Percentiles rank a stretch among this genome's conserved stretches.
Conservation (phyloP, 2,113 vertebrate genomes). For the Tauraco erythrolophus region DNA sequence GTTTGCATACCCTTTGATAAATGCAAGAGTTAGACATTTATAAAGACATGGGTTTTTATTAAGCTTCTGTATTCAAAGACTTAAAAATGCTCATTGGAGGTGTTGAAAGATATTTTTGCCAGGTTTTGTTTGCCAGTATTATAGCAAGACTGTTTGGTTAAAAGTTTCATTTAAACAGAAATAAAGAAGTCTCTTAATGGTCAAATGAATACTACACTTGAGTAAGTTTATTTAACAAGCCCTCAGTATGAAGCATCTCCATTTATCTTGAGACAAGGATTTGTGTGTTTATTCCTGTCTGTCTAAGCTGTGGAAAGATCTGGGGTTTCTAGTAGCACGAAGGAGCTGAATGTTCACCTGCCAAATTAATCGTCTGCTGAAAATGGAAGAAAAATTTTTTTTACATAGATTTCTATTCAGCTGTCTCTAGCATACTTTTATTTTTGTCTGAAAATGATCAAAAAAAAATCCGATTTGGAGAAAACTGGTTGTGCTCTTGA, state of each 20-base stretch:
- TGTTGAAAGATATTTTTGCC: neutral
- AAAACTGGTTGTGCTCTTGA: neutral
- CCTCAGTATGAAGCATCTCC: neutral
- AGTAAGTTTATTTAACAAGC: neutral
- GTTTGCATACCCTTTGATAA: neutral
- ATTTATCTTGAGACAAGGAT: neutral
- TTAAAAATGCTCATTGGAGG: neutral
- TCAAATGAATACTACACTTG: neutral
- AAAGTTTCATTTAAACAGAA: slow-evolving; percentile 16
- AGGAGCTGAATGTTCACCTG: neutral
- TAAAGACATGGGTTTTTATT: neutral
- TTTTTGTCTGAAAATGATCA: neutral
- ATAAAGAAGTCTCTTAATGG: neutral
- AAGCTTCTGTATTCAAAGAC: neutral
- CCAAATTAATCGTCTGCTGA: neutral
- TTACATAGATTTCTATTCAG: neutral
- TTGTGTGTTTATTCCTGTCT: neutral
- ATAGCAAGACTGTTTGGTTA: neutral
- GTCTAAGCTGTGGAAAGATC: neutral
- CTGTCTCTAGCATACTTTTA: neutral
- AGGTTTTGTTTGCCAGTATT: neutral
- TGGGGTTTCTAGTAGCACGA: neutral
- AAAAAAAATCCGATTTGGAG: neutral
- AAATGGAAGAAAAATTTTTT: neutral
- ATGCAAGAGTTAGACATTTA: neutral